Evolutionary conservation across 2,888 invertebrate species (phyloP).

Genomic region (Drosophila affinis): DNA sequence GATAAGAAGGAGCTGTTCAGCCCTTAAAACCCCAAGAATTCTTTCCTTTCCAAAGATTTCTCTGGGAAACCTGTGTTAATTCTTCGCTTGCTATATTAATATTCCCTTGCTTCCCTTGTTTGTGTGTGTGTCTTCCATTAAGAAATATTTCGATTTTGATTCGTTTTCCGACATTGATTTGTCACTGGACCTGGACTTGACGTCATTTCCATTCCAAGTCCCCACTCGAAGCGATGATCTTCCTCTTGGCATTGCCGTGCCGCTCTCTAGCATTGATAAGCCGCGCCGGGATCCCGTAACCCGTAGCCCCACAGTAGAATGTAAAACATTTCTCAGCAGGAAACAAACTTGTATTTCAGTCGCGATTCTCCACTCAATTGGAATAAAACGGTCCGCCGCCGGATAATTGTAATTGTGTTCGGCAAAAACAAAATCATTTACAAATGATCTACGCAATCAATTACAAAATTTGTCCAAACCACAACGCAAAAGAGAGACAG

Average conservation of each 20-base stretch:
- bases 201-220: constrained; percentile 27
- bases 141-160: constrained; percentile 9
- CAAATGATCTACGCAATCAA: constrained; percentile 8
- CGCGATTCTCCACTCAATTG: constrained; percentile 7
- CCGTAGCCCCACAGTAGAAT: not conserved
- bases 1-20: too few species aligned
- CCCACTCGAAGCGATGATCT: constrained; percentile 9
- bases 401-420: too few species aligned
- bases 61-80: not conserved
- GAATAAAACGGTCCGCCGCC: not conserved
- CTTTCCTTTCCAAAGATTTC: not conserved
- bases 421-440: constrained; percentile 7
- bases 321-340: constrained; percentile 21
- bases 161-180: constrained; percentile 30
- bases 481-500: constrained; percentile 34
- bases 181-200: constrained; percentile 29
- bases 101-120: not conserved
- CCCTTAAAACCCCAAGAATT: too few species aligned
- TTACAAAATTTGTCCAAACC: constrained; percentile 28
- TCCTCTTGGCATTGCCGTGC: constrained; percentile 10
- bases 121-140: not conserved
- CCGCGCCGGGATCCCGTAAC: not conserved
- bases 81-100: not conserved
- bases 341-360: constrained; percentile 18
- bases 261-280: constrained; percentile 30